Evolutionary conservation across 2,113 vertebrate genomes (phyloP).

Genomic region (Leptobrachium leishanense): DNA sequence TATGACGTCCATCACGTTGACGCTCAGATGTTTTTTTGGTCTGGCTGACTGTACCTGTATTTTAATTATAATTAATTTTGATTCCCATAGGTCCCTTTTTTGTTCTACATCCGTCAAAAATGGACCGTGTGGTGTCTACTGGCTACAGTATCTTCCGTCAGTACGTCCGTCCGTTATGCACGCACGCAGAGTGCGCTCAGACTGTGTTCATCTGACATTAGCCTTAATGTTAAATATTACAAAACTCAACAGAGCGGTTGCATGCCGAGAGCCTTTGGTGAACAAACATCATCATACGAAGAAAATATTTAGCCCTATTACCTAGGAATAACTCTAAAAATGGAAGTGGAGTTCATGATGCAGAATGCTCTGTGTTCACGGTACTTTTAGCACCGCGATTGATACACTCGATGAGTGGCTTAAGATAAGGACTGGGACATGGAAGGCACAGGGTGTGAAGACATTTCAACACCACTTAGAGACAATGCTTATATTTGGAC

Average conservation of each 20-base stretch:
- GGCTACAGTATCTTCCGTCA: no score
- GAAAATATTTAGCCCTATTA: background rate
- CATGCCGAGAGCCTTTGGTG: background rate
- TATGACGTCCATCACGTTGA: no score
- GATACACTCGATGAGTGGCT: conserved; percentile 34
- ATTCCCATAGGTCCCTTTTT: no score
- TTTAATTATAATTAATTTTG: no score
- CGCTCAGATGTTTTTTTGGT: no score
- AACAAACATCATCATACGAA: conserved; percentile 1
- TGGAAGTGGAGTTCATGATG: conserved; percentile 8
- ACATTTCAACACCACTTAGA: conserved; percentile 44
- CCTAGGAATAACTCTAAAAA: conserved; percentile 17
- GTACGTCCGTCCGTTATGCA: no score
- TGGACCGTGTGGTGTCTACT: no score
- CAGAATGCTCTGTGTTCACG: background rate
- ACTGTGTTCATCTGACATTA: no score
- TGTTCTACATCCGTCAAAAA: no score
- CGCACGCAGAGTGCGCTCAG: no score
- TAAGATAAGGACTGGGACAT: conserved; percentile 35
- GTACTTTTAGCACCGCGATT: background rate
- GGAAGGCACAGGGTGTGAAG: conserved; percentile 18
- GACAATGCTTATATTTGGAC: conserved; percentile 24
- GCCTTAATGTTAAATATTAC: background rate
- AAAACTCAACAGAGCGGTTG: background rate
- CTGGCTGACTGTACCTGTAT: no score